Conservation (phyloP, 2,797 vertebrate species). For the Mycteria americana region DNA sequence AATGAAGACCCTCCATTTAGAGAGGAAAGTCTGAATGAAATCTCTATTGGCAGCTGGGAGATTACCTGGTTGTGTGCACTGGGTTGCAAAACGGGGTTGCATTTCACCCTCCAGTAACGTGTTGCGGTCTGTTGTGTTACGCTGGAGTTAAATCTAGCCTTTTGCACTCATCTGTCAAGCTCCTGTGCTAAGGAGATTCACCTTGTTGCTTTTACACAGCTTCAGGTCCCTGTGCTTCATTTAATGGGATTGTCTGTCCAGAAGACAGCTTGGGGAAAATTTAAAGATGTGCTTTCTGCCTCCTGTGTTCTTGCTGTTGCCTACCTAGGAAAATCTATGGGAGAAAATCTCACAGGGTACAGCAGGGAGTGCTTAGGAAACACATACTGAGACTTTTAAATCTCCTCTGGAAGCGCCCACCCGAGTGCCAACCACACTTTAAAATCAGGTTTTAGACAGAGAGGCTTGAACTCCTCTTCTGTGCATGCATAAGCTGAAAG, state of each 20-base stretch:
- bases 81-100: not conserved
- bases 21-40: not conserved
- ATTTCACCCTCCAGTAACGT: not conserved
- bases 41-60: conserved; percentile 17
- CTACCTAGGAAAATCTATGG: not conserved
- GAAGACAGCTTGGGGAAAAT: conserved; percentile 27
- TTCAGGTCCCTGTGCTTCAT: conserved; percentile 40
- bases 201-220: conserved; percentile 51
- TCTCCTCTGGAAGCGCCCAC: not conserved
- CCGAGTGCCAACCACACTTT: not conserved
- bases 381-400: not conserved
- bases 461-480: not conserved
- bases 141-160: not conserved
- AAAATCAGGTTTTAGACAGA: not conserved
- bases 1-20: not conserved
- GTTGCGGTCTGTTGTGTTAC: conserved; percentile 13
- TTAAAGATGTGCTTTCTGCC: conserved; percentile 19
- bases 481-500: not conserved
- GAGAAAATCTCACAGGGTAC: not conserved
- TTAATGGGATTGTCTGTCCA: conserved; percentile 51
- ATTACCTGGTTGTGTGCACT: not conserved
- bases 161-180: conserved; percentile 47
- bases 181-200: conserved; percentile 39
- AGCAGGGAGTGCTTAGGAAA: not conserved
- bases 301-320: not conserved